Percentiles rank a stretch among this genome's conserved stretches.
These are phyloP conservation scores for Orchesellides sinensis DNA, from an alignment of 2,888 invertebrate species.

Conservation along the genomic window DNA sequence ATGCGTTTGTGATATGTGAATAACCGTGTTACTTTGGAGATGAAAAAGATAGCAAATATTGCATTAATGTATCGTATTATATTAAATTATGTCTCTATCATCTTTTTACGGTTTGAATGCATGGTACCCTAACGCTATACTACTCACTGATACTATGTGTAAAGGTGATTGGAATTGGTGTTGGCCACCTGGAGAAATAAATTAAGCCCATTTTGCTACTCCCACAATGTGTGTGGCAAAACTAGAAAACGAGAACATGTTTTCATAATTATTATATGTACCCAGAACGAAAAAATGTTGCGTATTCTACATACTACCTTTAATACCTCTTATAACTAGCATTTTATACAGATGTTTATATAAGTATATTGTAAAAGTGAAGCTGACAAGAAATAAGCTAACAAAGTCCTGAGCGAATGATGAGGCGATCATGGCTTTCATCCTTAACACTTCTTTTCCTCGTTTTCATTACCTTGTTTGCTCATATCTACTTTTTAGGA, in stretches of 20 bases:
- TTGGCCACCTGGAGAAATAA: conserved; percentile 73
- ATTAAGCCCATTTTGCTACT: conserved; percentile 71
- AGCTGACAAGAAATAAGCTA: neutral
- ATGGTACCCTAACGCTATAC: too few species aligned
- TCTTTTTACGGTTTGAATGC: conserved; percentile 26
- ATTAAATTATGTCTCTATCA: conserved; percentile 64
- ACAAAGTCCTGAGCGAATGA: conserved; percentile 42
- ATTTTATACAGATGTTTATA: neutral
- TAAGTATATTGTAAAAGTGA: neutral
- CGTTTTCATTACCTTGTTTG: conserved; percentile 53
- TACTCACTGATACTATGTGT: conserved; percentile 43
- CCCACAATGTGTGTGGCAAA: conserved; percentile 71
- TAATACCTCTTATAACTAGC: neutral
- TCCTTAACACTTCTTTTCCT: conserved; percentile 47
- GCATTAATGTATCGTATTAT: conserved; percentile 54
- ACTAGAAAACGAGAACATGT: conserved; percentile 65
- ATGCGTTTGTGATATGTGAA: neutral
- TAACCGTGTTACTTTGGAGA: neutral
- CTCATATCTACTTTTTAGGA: conserved; percentile 26
- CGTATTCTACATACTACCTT: neutral
- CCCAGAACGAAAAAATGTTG: conserved; percentile 18
- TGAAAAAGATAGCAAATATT: neutral
- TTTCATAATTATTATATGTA: conserved; percentile 65
- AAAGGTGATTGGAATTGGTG: conserved; percentile 70
- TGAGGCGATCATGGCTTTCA: conserved; percentile 42